Evolutionary conservation across 2,888 invertebrate species (phyloP).

Genomic region (Campaea margaritaria): DNA sequence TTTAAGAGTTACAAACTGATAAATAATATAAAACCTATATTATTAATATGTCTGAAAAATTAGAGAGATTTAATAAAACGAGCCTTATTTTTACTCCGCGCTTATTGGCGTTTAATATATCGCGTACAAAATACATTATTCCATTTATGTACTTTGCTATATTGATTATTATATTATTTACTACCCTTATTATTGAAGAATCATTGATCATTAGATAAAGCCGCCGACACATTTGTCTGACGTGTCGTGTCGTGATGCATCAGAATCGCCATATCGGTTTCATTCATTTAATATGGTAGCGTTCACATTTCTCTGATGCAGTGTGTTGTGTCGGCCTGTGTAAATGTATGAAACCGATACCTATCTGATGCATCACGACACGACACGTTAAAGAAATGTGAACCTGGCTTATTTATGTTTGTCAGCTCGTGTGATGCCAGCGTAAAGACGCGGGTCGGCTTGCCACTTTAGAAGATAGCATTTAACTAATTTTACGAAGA

Average conservation of each 20-base stretch:
- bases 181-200: constrained; percentile 57
- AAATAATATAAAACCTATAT: neutral
- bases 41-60: neutral
- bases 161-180: constrained; percentile 33
- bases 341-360: too few species aligned
- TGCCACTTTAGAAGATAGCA: constrained; percentile 43
- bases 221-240: too few species aligned
- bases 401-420: constrained; percentile 51
- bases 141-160: constrained; percentile 60
- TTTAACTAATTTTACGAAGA: constrained; percentile 43
- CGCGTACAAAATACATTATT: constrained; percentile 48
- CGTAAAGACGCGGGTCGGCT: constrained; percentile 14
- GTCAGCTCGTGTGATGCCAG: constrained; percentile 51
- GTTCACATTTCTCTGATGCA: too few species aligned
- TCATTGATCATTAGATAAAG: constrained; percentile 64
- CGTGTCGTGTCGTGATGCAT: too few species aligned
- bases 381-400: too few species aligned
- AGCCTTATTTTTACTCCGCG: constrained; percentile 31
- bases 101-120: constrained; percentile 41
- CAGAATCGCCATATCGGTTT: too few species aligned
- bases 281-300: too few species aligned
- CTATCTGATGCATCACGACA: too few species aligned
- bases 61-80: neutral
- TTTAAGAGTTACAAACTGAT: neutral
- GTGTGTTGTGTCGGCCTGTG: too few species aligned